phyloP scores from a whole-genome alignment of 2,113 vertebrate genomes.

The Sphaerodactylus townsendi region DNA sequence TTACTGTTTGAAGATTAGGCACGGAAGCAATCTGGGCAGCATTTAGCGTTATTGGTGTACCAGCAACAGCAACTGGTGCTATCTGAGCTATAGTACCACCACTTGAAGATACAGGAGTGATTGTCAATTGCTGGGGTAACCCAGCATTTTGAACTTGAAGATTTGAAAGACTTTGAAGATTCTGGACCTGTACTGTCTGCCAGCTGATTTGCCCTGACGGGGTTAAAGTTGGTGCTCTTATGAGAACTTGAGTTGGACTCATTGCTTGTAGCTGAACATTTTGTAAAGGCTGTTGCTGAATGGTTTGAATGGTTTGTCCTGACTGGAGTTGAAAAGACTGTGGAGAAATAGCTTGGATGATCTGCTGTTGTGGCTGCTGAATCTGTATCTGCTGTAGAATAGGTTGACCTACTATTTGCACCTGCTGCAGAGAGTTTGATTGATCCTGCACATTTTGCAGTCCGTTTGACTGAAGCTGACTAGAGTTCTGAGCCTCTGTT shows the following conservation, averaged over 20 bases:
- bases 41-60: slow-evolving; percentile 92
- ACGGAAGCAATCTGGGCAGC: slow-evolving; percentile 94
- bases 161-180: slow-evolving; percentile 85
- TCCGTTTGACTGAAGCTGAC: slow-evolving; percentile 89
- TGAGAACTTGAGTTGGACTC: slow-evolving; percentile 95
- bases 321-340: slow-evolving; percentile 92
- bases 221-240: slow-evolving; percentile 94
- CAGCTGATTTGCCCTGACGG: slow-evolving; percentile 97
- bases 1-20: slow-evolving; percentile 96
- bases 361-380: slow-evolving; percentile 86
- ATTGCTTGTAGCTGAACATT: slow-evolving; percentile 90
- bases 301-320: slow-evolving; percentile 85
- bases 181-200: slow-evolving; percentile 96
- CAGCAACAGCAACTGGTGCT: slow-evolving; percentile 89
- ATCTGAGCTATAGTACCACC: slow-evolving; percentile 86
- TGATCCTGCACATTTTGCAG: slow-evolving; percentile 86
- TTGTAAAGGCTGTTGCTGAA: slow-evolving; percentile 89
- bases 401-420: slow-evolving; percentile 93
- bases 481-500: slow-evolving; percentile 81
- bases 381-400: slow-evolving; percentile 95
- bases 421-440: slow-evolving; percentile 89
- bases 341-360: slow-evolving; percentile 84
- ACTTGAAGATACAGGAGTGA: slow-evolving; percentile 89
- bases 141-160: slow-evolving; percentile 90
- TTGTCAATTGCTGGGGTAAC: slow-evolving; percentile 91